Base-by-base conservation (phyloP, 2,113 vertebrate genomes). In the Cyphomyrus plagiostoma region DNA sequence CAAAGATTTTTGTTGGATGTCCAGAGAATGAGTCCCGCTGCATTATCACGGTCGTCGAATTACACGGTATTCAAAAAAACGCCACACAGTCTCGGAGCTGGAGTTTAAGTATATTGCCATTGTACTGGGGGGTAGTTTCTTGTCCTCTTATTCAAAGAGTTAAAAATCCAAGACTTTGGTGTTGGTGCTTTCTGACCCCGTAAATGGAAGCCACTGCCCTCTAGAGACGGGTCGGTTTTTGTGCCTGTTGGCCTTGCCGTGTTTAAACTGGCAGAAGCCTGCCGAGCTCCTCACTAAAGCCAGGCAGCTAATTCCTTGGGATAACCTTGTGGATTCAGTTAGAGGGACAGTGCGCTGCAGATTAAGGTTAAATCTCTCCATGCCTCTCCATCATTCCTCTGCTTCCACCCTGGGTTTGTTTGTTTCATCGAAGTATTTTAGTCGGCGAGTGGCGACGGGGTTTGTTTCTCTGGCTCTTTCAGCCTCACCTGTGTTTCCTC, bases 401-500 rank as follows among this genome's bases (percentile, higher is more conserved):
- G 56, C 62, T 70, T 77, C 56, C 23, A 21, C 26, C 17, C 89
- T 82, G 46, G 26, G 46, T 48, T 77, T 88, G 89, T 88, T 83
- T 90, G 50, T 8, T 77, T 42, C 83, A 74, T 88, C 39, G 35
- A 7, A 39, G 30, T 62, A 53, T 77, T 53, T 45, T 84, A 52
- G 77, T 52, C 46, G 50, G 17, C n/a, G 74, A 70, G 53, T 11
- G 89, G 88, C 62, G 30, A n/a, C 3, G 49, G 50, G 42, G 30
- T 83, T 23, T n/a, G 42, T 87, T 48, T 88, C 90, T 88, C 50
- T 74, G 21, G 35, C 89, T 87, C 66, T 56, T 52, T 88, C 49
- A 49, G 85, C 66, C 66, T 90, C 87, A 90, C 80, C 86, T 88
- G 87, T 66, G 35, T 82, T 56, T 53, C 48, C 80, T 42, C 52